Evolutionary conservation across 2,797 vertebrate genomes (phyloP).

Genomic region (Tympanoctomys barrerae): DNA sequence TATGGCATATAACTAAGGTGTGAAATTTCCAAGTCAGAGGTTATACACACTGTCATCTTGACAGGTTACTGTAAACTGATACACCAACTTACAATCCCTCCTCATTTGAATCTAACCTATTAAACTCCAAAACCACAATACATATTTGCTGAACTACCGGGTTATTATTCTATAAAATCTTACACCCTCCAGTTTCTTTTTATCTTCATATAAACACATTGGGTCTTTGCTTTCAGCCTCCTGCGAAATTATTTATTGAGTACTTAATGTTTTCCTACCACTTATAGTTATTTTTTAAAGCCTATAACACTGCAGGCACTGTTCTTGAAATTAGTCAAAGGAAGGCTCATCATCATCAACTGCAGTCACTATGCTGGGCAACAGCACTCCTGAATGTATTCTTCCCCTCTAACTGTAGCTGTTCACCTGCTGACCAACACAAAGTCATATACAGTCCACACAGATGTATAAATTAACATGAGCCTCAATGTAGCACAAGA

Average conservation of each 20-base stretch:
- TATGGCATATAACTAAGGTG: neutral
- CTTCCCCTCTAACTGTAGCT: neutral
- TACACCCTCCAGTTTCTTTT: neutral
- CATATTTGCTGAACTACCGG: neutral
- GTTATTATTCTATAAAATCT: neutral
- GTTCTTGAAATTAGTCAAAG: conserved; percentile 23
- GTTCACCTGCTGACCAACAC: neutral
- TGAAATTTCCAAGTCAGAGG: neutral
- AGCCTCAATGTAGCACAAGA: neutral
- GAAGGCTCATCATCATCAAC: neutral
- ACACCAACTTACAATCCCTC: neutral
- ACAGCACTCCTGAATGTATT: neutral
- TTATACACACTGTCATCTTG: neutral
- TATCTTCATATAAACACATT: neutral
- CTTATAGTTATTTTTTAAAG: conserved; percentile 43
- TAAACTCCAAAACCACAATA: neutral
- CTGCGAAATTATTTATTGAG: conserved; percentile 52
- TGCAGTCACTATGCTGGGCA: neutral
- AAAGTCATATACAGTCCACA: neutral
- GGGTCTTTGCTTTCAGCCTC: conserved; percentile 29
- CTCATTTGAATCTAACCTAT: conserved; percentile 10
- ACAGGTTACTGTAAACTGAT: neutral
- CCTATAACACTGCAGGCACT: neutral
- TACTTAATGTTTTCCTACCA: conserved; percentile 28
- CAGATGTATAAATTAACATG: conserved; percentile 23